Percentiles rank a stretch among this genome's conserved stretches.
Conservation (phyloP, 1,140 invertebrate genomes). For the Ceratitis capitata region DNA sequence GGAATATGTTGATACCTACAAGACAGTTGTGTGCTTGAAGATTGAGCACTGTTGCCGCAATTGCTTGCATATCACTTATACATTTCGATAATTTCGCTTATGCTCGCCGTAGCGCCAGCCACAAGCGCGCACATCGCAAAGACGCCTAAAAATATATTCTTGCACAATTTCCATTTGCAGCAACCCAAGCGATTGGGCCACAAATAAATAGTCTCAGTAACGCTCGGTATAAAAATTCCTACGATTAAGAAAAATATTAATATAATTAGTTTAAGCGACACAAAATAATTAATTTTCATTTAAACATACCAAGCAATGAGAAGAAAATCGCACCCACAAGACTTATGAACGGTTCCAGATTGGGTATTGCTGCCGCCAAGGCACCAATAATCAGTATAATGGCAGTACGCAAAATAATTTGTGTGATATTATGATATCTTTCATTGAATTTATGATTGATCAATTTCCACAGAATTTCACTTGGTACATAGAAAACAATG, state of each 20-base stretch:
- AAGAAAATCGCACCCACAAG: conserved; percentile 89
- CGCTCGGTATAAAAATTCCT: conserved; percentile 78
- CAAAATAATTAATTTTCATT: not conserved
- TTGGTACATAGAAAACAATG: conserved; percentile 86
- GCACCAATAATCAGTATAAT: conserved; percentile 68
- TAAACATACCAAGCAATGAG: conserved; percentile 77
- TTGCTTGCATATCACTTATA: not conserved
- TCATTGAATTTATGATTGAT: conserved; percentile 66
- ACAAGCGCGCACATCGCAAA: conserved; percentile 74
- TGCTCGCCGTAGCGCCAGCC: conserved; percentile 73
- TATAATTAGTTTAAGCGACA: not conserved
- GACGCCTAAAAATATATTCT: conserved; percentile 72
- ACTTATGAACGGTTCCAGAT: conserved; percentile 88
- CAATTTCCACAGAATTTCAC: conserved; percentile 75
- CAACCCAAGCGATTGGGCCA: conserved; percentile 70
- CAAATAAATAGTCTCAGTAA: conserved; percentile 81
- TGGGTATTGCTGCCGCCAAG: conserved; percentile 79
- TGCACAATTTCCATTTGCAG: conserved; percentile 72
- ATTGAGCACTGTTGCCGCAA: too few relatives aligned
- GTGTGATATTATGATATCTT: conserved; percentile 71
- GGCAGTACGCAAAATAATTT: conserved; percentile 72
- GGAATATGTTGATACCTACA: too few relatives aligned
- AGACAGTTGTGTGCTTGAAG: too few relatives aligned
- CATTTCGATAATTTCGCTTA: conserved; percentile 70
- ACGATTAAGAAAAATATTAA: not conserved